Evolutionary conservation across 92 coral and sea anemone genomes (phyloP), one percentile per base, ranked within the genome.

Genomic region (Epizoanthus stellaris): DNA sequence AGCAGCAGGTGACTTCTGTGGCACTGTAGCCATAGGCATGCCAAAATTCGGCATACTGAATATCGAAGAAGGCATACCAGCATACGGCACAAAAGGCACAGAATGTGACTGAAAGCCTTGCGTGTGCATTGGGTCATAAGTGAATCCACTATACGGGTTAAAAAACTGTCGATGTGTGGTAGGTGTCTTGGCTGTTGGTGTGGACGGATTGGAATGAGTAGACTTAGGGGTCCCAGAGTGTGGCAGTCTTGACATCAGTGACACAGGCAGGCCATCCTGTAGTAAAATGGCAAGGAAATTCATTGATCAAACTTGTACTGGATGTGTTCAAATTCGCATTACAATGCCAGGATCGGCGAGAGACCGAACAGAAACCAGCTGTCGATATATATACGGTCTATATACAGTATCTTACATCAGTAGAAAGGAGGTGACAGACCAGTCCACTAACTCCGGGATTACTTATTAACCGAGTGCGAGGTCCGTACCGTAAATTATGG

Each of bases 131-230:
- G 90, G 80, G 62, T 87, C 90, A 60, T 89, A 94, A 3, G 91
- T n/a, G 80, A 82, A 93, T 15, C 88, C 90, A 5, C 93, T 53
- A 21, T 87, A 85, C 16, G 73, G 42, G 72, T 86, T 57, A 74
- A 90, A 86, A 13, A 85, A 93, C 53, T 89, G 95, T 45, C 93
- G 20, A 11, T 89, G 16, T 16, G 92, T 80, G 38, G 86, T 79
- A 34, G 94, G 91, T 15, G 89, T 89, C 40, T 74, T 86, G 14
- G 91, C 87, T 23, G 95, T 90, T 81, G 98, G 95, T 16, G 98
- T 94, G 86, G 95, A 73, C 19, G 95, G 91, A 64, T 76, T 89
- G 39, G 95, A 90, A 42, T 63, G 83, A 15, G 58, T 63, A 34
- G 83, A 79, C 60, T 88, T 89, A 25, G 84, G 93, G 5, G 73